Evolutionary conservation across 2,888 invertebrate species (phyloP).

Genomic region (Drosophila parthenogenetica): DNA sequence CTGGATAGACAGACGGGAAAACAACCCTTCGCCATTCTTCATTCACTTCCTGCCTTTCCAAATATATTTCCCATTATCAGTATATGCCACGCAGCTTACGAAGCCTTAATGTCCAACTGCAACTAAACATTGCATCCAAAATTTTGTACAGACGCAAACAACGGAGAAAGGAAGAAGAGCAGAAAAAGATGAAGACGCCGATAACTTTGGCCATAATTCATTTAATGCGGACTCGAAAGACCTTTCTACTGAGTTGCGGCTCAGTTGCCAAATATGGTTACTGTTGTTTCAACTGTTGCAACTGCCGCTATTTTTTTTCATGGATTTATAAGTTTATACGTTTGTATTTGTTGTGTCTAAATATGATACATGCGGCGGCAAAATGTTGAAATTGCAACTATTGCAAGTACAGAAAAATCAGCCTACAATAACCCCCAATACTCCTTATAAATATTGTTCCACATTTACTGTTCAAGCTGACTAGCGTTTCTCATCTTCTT

Average conservation of each 20-base stretch:
- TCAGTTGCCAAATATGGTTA: conserved; percentile 72
- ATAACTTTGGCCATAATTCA: conserved; percentile 79
- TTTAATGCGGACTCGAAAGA: conserved; percentile 62
- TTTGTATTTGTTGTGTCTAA: conserved; percentile 73
- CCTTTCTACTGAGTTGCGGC: conserved; percentile 67
- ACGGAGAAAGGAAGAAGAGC: background rate
- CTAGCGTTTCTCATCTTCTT: conserved; percentile 67
- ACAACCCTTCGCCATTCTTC: conserved; percentile 1
- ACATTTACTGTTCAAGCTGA: conserved; percentile 56
- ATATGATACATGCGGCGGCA: conserved; percentile 71
- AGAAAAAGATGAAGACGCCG: conserved; percentile 41
- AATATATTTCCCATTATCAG: conserved; percentile 62
- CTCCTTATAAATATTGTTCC: conserved; percentile 47
- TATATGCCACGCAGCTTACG: conserved; percentile 40
- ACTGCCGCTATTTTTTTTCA: conserved; percentile 27
- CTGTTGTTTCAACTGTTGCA: conserved; percentile 30
- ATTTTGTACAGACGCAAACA: conserved; percentile 5
- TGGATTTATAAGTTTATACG: conserved; percentile 74
- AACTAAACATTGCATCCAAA: conserved; percentile 41
- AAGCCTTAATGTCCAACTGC: conserved; percentile 20
- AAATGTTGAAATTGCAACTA: conserved; percentile 46
- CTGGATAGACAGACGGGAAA: conserved; percentile 12
- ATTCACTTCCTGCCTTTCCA: background rate
- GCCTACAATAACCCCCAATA: conserved; percentile 25
- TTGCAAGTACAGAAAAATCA: conserved; percentile 45